A percentile compares a stretch with the other conserved stretches of the same genome.
Evolutionary conservation across 1,140 invertebrate genomes (phyloP).

Genomic region (Ridgeia piscesae): DNA sequence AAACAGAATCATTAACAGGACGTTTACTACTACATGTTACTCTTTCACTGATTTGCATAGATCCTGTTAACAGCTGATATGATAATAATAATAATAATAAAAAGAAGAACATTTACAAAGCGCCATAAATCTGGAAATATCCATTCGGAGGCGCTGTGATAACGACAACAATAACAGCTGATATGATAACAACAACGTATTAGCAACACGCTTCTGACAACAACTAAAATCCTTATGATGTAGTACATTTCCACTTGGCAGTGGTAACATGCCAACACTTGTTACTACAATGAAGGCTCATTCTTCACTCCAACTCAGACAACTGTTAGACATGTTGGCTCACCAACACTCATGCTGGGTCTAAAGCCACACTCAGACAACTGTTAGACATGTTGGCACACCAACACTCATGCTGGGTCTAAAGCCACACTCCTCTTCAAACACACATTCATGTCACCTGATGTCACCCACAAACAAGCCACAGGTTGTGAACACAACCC

Average conservation of each 20-base stretch:
- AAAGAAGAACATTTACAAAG: no score
- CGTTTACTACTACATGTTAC: background rate
- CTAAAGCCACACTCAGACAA: background rate
- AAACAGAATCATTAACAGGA: background rate
- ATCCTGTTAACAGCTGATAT: background rate
- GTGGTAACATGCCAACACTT: background rate
- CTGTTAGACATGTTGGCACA: background rate
- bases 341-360: background rate
- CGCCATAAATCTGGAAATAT: no score
- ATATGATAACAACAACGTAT: no score
- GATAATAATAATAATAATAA: background rate
- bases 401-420: background rate
- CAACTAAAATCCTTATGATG: background rate
- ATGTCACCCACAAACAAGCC: background rate
- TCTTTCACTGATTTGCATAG: background rate
- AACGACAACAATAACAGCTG: background rate
- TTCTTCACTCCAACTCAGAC: background rate
- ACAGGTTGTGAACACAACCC: no score
- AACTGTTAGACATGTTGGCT: background rate
- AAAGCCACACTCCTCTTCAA: background rate
- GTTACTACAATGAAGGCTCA: background rate
- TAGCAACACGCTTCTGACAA: background rate
- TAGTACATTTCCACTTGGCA: background rate
- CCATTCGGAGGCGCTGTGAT: no score
- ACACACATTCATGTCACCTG: background rate